phyloP scores from a whole-genome alignment of 1,140 invertebrate genomes.

The Halictus rubicundus region DNA sequence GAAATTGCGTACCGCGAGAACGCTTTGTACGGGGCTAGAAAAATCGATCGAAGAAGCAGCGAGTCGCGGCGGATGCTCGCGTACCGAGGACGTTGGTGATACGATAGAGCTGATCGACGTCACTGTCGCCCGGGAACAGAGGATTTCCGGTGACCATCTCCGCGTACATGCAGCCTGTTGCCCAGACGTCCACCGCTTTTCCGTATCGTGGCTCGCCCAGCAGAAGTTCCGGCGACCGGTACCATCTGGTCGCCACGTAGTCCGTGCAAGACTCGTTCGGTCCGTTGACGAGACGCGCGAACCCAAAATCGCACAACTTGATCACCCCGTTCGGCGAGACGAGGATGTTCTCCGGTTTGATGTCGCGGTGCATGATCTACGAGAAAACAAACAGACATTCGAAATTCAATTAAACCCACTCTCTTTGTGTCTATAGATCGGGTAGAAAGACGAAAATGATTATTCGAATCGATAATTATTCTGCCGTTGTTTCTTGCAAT shows the following conservation, averaged over 20 bases:
- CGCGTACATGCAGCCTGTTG: conserved; percentile 91
- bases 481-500: not conserved
- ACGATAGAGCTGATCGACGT: conserved; percentile 94
- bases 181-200: conserved; percentile 94
- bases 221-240: conserved; percentile 91
- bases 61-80: too few species aligned
- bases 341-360: conserved; percentile 95
- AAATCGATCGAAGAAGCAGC: too few species aligned
- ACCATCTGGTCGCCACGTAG: conserved; percentile 93
- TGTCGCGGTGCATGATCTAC: conserved; percentile 93
- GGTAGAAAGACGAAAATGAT: too few species aligned
- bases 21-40: too few species aligned
- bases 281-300: conserved; percentile 86
- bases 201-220: conserved; percentile 88
- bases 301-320: conserved; percentile 94
- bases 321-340: conserved; percentile 90
- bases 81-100: conserved; percentile 88
- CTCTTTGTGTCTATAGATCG: too few species aligned
- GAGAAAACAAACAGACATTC: too few species aligned
- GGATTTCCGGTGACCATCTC: conserved; percentile 93
- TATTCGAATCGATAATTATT: conserved; percentile 1
- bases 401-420: not conserved
- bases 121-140: conserved; percentile 93
- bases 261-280: conserved; percentile 89
- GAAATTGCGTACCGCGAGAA: too few species aligned